Base-by-base conservation (phyloP, 2,888 invertebrate species). In the Sialis lutaria region DNA sequence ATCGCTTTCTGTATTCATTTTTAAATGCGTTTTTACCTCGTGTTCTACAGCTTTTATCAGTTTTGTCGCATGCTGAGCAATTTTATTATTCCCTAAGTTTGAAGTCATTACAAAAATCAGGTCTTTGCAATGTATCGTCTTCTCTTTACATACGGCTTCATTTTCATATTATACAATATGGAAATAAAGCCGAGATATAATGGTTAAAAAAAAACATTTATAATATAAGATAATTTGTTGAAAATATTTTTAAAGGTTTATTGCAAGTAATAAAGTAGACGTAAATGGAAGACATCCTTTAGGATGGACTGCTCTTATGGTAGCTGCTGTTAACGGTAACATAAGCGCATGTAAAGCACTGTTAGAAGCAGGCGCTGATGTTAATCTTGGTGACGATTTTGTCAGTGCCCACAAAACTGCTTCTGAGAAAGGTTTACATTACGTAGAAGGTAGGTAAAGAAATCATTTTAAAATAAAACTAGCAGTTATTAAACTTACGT, bases 101-200 rank as follows among this genome's bases (percentile, higher is more conserved):
- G 90, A 90, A 2, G 92, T 93, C 77, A 91, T 88, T 58, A 92
- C 81, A 67, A 92, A 92, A 51, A 90, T 85, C 1, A 91, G 90
- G 65, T 91, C 78, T 67, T 87, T 87, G 63, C 91, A 92, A 60
- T 87, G 85, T 49, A 91, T 84, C 5, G 90, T 82, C 64, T 86
- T 82, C 45, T 91, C 91, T 22, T 22, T 22, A 22, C 22, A 22
- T 22, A 22, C 22, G 22, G 22, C 4, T 22, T 22, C 22, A 22
- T 22, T 22, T 22, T 4, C 22, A 22, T 22, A 22, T 22, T 22
- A 22, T 22, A 4, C 22, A 22, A 22, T 22, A 22, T 22, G 22
- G 22, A 22, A 22, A 22, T 22, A 2, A 22, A 22, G 4, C 22
- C 22, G 22, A 22, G 4, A 22, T 22, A 2, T 2, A 22, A 22